Base-by-base conservation (phyloP, 2,888 invertebrate genomes). In the Troglohyphantes excavatus region DNA sequence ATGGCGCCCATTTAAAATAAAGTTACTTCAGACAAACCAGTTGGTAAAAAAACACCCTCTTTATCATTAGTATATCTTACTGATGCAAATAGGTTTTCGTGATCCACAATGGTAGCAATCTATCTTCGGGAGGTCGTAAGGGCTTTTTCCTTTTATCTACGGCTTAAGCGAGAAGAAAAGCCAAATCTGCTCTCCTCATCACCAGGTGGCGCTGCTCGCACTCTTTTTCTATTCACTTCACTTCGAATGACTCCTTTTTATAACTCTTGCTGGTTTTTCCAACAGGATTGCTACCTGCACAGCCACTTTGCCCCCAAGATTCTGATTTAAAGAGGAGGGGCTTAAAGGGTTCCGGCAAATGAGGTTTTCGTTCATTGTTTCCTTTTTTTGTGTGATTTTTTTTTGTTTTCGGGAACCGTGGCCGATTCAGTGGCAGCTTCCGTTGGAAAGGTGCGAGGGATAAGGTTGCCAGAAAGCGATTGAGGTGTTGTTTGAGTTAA, bases 171-270 rank as follows among this genome's bases (percentile, higher is more conserved):
- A 33, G 33, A 68, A 68, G 68, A 33, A 68, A 68, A 68, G 68
- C 68, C 33, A 68, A 68, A 29, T 68, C 68, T 33, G 68, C 33
- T 33, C 17, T 68, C n/a, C 19, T 2, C 68, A 59, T 46, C 75
- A 75, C 75, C 75, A 75, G 75, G 75, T 75, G 75, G 59, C 59
- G 53, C 46, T 27, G 3, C 59, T 75, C 75, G 53, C 75, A 75
- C 75, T 75, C 53, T 29, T 75, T 73, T n/a, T 68, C 33, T 68
- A 68, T 39, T 68, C 68, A 68, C 68, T 33, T 33, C 33, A 29
- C 68, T 46, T 46, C 17, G 13, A 46, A 46, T 7, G 46, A 46
- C 2, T 17, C 46, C 11, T 39, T 17, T 46, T 46, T 46, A 46
- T 46, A 17, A 17, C 2, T 46, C 46, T 46, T 46, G 46, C 17